Conservation (phyloP, 2,888 invertebrate genomes). For the Drosophila mulleri region DNA sequence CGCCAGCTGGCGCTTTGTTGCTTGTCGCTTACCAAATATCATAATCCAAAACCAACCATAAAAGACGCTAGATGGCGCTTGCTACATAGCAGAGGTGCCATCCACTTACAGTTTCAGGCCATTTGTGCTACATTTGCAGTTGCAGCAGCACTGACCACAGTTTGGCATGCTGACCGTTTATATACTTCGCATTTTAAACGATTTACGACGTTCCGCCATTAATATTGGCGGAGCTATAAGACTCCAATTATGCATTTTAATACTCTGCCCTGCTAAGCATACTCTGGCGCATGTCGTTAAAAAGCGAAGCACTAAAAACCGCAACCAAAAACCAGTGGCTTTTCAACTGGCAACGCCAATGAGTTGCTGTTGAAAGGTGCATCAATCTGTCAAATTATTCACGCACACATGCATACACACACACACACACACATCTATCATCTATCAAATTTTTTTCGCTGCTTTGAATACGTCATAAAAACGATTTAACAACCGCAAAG, state of each 20-base stretch:
- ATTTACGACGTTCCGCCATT: constrained; percentile 21
- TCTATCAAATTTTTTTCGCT: constrained; percentile 31
- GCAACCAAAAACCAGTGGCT: constrained; percentile 19
- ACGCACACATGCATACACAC: constrained; percentile 39
- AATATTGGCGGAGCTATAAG: constrained; percentile 32
- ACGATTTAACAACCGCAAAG: constrained; percentile 75
- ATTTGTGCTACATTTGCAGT: neutral
- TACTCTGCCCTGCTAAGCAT: constrained; percentile 5
- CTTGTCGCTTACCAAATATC: neutral
- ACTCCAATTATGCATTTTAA: constrained; percentile 21
- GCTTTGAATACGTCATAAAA: constrained; percentile 71
- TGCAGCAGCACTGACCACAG: neutral
- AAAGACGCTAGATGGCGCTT: constrained; percentile 21
- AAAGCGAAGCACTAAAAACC: constrained; percentile 13
- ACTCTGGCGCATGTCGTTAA: constrained; percentile 29
- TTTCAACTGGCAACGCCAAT: constrained; percentile 9
- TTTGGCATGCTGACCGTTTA: neutral
- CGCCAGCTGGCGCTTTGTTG: neutral
- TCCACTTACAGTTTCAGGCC: neutral
- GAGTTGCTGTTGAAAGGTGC: constrained; percentile 37
- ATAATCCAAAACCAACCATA: neutral
- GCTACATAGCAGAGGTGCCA: constrained; percentile 1
- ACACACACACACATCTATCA: constrained; percentile 22
- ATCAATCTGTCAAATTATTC: constrained; percentile 63
- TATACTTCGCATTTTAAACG: neutral